Evolutionary conservation across 92 coral and sea anemone genomes (phyloP).

Genomic region (Palythoa grandis): DNA sequence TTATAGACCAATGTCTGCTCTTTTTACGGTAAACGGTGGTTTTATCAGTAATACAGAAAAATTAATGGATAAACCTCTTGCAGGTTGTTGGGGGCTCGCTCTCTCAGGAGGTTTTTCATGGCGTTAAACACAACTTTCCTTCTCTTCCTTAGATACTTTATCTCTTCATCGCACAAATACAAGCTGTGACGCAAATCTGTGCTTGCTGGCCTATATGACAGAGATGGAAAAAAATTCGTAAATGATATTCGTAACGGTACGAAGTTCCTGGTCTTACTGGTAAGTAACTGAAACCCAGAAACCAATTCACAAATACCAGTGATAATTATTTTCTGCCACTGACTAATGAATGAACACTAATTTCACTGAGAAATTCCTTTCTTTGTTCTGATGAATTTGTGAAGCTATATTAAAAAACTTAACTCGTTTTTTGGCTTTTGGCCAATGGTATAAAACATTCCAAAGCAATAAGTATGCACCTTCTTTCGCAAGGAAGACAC

Average conservation of each 20-base stretch:
- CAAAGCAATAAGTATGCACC: no score
- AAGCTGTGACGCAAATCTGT: conserved; percentile 70
- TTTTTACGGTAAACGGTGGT: neutral
- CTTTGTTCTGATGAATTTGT: no score
- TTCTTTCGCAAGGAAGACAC: no score
- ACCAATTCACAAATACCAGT: neutral
- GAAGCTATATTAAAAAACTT: no score
- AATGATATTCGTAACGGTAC: neutral
- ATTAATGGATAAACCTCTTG: conserved; percentile 64
- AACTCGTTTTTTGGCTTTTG: no score
- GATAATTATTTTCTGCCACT: neutral
- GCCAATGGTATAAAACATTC: no score
- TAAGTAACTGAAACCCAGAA: neutral
- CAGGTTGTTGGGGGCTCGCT: conserved; percentile 61
- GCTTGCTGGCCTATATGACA: conserved; percentile 42
- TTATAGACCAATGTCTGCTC: no score
- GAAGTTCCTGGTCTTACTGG: neutral
- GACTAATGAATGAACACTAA: neutral
- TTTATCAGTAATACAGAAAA: neutral
- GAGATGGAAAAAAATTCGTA: neutral
- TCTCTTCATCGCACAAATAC: conserved; percentile 74
- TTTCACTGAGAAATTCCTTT: no score
- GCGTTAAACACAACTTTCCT: conserved; percentile 58
- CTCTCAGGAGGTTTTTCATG: conserved; percentile 66
- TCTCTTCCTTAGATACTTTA: conserved; percentile 64